Conservation (phyloP, 2,888 invertebrate genomes). For the Megalurothrips usitatus region DNA sequence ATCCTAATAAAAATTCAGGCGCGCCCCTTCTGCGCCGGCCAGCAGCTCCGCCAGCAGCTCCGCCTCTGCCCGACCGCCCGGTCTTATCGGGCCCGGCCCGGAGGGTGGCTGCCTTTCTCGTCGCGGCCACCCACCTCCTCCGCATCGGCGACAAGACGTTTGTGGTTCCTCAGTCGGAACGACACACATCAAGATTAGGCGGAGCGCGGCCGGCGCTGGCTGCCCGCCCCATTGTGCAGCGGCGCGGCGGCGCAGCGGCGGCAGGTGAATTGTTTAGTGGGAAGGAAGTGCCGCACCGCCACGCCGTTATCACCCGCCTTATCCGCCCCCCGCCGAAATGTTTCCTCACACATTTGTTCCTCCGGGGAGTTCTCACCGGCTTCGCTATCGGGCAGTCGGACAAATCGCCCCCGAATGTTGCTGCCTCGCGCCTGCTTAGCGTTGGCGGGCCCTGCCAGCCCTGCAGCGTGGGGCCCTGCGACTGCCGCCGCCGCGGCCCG, state of each 20-base stretch:
- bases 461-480: too few species aligned
- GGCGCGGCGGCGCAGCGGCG: background rate
- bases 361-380: too few species aligned
- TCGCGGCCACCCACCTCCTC: background rate
- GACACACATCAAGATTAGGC: constrained; percentile 22
- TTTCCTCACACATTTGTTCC: background rate
- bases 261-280: constrained; percentile 21
- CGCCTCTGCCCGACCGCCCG: too few species aligned
- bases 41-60: too few species aligned
- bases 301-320: background rate
- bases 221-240: constrained; percentile 16
- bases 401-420: background rate
- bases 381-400: background rate
- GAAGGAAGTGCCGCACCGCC: constrained; percentile 5
- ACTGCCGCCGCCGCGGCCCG: too few species aligned
- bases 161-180: constrained; percentile 22
- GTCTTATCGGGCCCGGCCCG: too few species aligned
- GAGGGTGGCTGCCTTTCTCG: too few species aligned
- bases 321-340: constrained; percentile 3
- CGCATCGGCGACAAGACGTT: constrained; percentile 16
- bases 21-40: too few species aligned
- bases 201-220: background rate
- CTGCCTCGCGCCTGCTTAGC: background rate
- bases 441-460: too few species aligned
- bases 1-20: too few species aligned